phyloP scores from a whole-genome alignment of 2,888 invertebrate genomes.

The Anorthoa munda region DNA sequence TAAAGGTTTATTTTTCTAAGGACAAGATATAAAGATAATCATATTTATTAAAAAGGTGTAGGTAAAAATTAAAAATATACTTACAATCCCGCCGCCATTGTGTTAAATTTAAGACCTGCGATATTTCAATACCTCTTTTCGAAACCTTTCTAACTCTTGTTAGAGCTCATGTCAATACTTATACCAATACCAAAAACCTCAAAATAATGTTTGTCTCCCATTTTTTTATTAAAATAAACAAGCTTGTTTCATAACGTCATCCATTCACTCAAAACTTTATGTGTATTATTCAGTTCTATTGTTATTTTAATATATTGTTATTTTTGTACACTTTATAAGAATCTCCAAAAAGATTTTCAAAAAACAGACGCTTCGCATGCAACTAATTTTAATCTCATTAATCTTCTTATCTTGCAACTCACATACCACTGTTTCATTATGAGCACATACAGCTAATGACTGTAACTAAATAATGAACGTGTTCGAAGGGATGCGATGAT shows the following conservation, averaged over 20 bases:
- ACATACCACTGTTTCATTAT: not conserved
- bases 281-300: not conserved
- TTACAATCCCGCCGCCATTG: conserved; percentile 75
- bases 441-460: not conserved
- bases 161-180: not conserved
- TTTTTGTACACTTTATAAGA: not conserved
- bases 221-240: conserved; percentile 10
- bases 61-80: conserved; percentile 59
- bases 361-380: not conserved
- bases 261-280: conserved; percentile 7
- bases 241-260: conserved; percentile 18
- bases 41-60: not conserved
- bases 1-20: not conserved
- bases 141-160: conserved; percentile 4
- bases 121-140: not conserved
- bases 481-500: conserved; percentile 4
- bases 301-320: conserved; percentile 2
- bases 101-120: not conserved
- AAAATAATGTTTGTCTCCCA: conserved; percentile 12
- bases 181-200: not conserved
- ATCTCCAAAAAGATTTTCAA: not conserved
- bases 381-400: not conserved
- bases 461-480: conserved; percentile 14
- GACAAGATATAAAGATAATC: not conserved
- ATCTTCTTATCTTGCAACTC: not conserved